Conservation (phyloP, 2,797 vertebrate species). For the Buceros bicornis region DNA sequence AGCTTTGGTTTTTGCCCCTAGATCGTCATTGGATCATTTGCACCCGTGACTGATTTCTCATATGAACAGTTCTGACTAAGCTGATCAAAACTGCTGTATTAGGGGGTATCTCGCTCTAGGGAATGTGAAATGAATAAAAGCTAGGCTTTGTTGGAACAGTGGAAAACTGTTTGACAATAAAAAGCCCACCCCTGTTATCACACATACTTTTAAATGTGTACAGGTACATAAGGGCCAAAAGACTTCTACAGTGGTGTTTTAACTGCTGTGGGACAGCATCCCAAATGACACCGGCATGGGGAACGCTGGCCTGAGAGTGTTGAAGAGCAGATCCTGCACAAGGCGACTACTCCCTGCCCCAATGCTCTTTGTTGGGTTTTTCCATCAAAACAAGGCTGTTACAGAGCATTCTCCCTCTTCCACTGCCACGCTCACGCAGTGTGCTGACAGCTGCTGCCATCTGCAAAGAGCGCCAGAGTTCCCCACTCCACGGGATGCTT, state of each 20-base stretch:
- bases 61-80: background rate
- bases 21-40: background rate
- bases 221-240: background rate
- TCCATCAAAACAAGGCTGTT: background rate
- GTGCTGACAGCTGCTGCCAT: background rate
- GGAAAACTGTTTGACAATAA: background rate
- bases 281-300: background rate
- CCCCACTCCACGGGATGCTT: background rate
- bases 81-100: background rate
- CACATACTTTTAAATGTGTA: background rate
- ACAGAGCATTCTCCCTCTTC: background rate
- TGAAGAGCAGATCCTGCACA: background rate
- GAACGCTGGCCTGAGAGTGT: background rate
- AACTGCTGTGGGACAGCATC: background rate
- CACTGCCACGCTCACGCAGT: accelerated
- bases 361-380: background rate
- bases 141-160: background rate
- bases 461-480: background rate
- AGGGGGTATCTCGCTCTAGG: background rate
- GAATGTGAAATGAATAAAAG: background rate
- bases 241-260: background rate
- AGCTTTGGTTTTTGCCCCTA: background rate
- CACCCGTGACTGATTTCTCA: background rate
- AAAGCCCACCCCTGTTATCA: background rate
- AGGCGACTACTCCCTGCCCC: background rate